Evolutionary conservation across 2,797 vertebrate genomes (phyloP), one percentile per base, ranked within the genome.

Genomic region (Lepus oiostolus): DNA sequence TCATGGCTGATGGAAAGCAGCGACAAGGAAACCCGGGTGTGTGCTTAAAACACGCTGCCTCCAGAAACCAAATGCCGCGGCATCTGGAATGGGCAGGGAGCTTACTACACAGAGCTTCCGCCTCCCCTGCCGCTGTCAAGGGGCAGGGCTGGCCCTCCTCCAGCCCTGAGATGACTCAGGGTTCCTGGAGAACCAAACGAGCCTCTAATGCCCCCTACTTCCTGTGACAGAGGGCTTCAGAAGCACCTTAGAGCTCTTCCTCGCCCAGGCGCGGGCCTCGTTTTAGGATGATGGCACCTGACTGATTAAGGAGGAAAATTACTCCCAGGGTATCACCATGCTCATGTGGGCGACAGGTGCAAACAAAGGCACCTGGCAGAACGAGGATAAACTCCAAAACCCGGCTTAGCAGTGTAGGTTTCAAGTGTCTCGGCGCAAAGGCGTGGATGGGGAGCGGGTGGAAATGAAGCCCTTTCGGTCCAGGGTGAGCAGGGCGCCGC

Each of bases 161-260:
- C 96, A 97, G 93, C 93, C 95, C 90, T 84, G 62, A 63, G 93
- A 97, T 92, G 95, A 96, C 96, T 97, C 96, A 93, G 94, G 95
- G 90, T 97, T 97, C 95, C 95, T 93, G 96, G 90, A 96, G 96
- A 95, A 96, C 95, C 94, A 94, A 97, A 96, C 84, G 94, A 95
- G 92, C 75, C 95, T 95, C 94, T 96, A 93, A 97, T 94, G 95
- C 85, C 93, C 86, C 82, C 93, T 97, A 97, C 96, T 96, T 97
- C 90, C 93, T 71, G 93, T 96, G 96, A 97, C 97, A 97, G 93
- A 97, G 96, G 97, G 96, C 82, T 97, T 96, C 91, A 93, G 92
- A 97, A 89, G 85, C 94, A 97, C 96, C 95, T 93, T 94, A 96
- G 85, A 88, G 94, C 95, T 96, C 97, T 96, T 96, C 95, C 93